Percentiles rank a stretch among this genome's conserved stretches.
phyloP scores from a whole-genome alignment of 2,113 vertebrate species.

The Anarrhichthys ocellatus region DNA sequence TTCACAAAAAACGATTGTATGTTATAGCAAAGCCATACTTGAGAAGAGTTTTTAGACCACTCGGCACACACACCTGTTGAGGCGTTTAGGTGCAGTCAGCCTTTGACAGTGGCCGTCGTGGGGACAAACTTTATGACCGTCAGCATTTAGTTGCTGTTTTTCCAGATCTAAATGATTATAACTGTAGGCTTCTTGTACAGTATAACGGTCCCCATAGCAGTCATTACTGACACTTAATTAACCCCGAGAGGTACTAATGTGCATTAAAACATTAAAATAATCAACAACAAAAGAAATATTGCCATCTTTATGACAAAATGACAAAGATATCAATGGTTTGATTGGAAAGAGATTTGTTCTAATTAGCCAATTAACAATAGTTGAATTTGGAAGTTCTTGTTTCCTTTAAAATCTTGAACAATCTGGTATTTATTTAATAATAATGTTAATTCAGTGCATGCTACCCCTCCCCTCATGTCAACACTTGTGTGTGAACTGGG shows the following conservation, averaged over 20 bases:
- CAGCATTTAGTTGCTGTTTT: background rate
- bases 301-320: background rate
- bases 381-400: background rate
- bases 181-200: background rate
- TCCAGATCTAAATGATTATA: background rate
- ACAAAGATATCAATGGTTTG: background rate
- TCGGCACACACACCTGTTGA: slow-evolving; percentile 1
- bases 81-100: slow-evolving; percentile 23
- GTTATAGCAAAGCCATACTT: background rate
- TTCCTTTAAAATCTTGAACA: slow-evolving; percentile 1
- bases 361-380: background rate
- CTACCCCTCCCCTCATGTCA: background rate
- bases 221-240: slow-evolving; percentile 2
- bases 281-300: background rate
- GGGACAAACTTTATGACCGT: background rate
- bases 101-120: background rate
- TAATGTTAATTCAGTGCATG: background rate
- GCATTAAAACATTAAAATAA: slow-evolving; percentile 19
- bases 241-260: slow-evolving; percentile 18
- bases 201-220: background rate
- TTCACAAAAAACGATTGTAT: background rate
- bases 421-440: background rate
- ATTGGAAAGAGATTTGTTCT: background rate
- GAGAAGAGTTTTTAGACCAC: background rate
- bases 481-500: background rate